phyloP scores from a whole-genome alignment of 2,888 invertebrate species.

The Lamellibrachia columna region DNA sequence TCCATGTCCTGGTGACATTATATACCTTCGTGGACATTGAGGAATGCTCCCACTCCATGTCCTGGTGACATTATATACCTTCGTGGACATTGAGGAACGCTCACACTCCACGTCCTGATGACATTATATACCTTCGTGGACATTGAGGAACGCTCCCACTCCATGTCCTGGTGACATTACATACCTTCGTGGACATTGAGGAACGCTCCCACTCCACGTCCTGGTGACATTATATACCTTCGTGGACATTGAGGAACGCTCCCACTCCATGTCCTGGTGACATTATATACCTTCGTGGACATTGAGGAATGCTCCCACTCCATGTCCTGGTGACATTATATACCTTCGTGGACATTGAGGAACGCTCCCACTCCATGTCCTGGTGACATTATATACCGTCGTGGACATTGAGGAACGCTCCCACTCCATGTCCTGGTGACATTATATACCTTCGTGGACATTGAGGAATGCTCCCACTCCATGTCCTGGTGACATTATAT shows the following conservation, averaged over 20 bases:
- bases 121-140: no score
- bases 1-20: conserved; percentile 79
- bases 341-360: conserved; percentile 90
- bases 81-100: conserved; percentile 93
- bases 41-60: conserved; percentile 90
- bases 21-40: conserved; percentile 88
- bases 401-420: conserved; percentile 90
- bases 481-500: conserved; percentile 74
- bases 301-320: conserved; percentile 89
- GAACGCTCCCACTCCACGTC: background rate
- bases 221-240: conserved; percentile 69
- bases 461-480: conserved; percentile 91
- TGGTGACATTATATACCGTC: conserved; percentile 73
- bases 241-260: conserved; percentile 90
- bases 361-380: conserved; percentile 94
- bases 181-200: no score
- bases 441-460: conserved; percentile 81
- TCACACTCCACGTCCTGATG: conserved; percentile 89
- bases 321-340: conserved; percentile 77
- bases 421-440: conserved; percentile 87
- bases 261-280: no score
- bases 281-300: no score
- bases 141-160: no score
- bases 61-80: conserved; percentile 73
- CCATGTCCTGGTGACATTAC: no score